Evolutionary conservation across 2,797 vertebrate species (phyloP).

Genomic region (Threskiornis aethiopicus): DNA sequence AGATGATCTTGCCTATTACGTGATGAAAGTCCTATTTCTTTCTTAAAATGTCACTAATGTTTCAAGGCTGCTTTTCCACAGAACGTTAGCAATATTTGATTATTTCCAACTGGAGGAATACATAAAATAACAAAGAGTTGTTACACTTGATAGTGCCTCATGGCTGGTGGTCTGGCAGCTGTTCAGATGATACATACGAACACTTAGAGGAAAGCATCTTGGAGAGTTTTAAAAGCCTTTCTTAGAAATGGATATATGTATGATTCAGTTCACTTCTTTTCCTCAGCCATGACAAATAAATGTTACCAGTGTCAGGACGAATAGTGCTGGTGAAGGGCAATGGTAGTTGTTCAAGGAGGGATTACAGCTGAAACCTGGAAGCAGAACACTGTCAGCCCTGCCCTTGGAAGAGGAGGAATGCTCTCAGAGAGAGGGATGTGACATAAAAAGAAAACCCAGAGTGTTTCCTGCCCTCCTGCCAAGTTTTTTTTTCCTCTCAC

Average conservation of each 20-base stretch:
- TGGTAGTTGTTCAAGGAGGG: not conserved
- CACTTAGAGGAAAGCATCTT: slow-evolving; percentile 4
- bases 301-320: not conserved
- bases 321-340: not conserved
- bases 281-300: slow-evolving; percentile 40
- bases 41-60: not conserved
- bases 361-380: not conserved
- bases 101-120: slow-evolving; percentile 29
- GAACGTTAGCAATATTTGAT: not conserved
- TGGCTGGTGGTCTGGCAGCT: slow-evolving; percentile 65
- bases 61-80: not conserved
- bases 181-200: slow-evolving; percentile 1
- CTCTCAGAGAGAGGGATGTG: not conserved
- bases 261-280: not conserved
- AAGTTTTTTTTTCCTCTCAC: not conserved
- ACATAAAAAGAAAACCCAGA: not conserved
- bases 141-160: not conserved
- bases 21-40: not conserved
- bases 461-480: not conserved
- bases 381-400: not conserved
- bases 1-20: not conserved
- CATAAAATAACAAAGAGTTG: not conserved
- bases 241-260: slow-evolving; percentile 28
- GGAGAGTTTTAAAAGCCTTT: slow-evolving; percentile 37
- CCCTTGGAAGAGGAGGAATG: not conserved